These are phyloP conservation scores for Xiphophorus couchianus DNA, from an alignment of 2,113 vertebrate genomes.

Conservation along the genomic window DNA sequence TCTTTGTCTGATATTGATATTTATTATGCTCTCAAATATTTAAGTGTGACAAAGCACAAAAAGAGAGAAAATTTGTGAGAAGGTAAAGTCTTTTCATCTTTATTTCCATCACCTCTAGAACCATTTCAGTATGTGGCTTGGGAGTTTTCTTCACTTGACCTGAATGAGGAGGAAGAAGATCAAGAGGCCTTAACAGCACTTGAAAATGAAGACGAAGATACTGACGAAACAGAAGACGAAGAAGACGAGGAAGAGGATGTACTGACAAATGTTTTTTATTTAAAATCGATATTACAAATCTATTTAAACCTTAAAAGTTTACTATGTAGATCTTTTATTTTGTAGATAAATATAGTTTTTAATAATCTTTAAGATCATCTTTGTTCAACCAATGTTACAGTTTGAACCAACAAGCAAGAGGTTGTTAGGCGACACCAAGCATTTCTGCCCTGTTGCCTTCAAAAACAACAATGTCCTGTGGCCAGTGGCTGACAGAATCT, in stretches of 20 bases:
- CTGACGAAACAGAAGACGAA: slow-evolving; percentile 71
- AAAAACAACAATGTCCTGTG: slow-evolving; percentile 84
- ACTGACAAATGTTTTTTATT: neutral
- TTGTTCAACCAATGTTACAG: slow-evolving; percentile 59
- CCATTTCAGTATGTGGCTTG: slow-evolving; percentile 82
- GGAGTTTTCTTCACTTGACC: slow-evolving; percentile 81
- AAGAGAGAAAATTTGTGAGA: neutral
- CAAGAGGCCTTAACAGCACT: slow-evolving; percentile 73
- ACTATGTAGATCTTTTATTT: neutral
- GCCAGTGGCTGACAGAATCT: slow-evolving; percentile 80
- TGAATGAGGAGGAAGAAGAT: slow-evolving; percentile 87
- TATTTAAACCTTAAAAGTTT: neutral
- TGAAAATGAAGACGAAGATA: slow-evolving; percentile 68
- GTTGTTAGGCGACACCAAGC: slow-evolving; percentile 86
- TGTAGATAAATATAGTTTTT: neutral
- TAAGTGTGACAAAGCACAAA: neutral
- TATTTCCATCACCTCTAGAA: slow-evolving; percentile 69
- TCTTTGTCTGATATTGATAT: neutral
- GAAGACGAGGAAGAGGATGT: slow-evolving; percentile 50
- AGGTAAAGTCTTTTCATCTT: neutral
- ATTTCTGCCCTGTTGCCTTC: slow-evolving; percentile 92
- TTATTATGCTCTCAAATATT: neutral
- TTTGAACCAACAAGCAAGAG: slow-evolving; percentile 76
- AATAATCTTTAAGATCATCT: neutral
- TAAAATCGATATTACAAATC: too few relatives aligned